Base-by-base conservation (phyloP, 2,113 vertebrate genomes). In the Serinus canaria region DNA sequence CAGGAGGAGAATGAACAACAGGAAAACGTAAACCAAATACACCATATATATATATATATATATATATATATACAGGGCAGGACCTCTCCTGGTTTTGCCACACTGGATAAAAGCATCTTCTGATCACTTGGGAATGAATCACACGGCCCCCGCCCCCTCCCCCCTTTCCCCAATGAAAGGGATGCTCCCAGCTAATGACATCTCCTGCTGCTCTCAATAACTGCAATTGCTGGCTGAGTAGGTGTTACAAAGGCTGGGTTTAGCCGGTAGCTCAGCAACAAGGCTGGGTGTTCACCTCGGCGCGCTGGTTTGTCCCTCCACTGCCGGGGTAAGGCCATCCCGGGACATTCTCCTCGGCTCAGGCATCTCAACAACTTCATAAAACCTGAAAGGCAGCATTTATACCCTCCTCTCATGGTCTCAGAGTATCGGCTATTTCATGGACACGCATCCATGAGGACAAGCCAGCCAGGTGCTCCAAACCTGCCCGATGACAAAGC, bases 151-250 rank as follows among this genome's bases (percentile, higher is more conserved):
- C 2, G 8, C 7, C n/a, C 23, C 31, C 8, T 2, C 33, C 28
- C 49, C 35, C 27, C 68, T 39, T 59, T 46, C 30, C 47, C 13
- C 17, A 60, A 64, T 3, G 76, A 59, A 88, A 87, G 72, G 75
- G 81, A 90, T 90, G 88, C 75, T 88, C 90, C 82, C 67, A 92
- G 12, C 46, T 94, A 80, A 55, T 50, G 79, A 76, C 75, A 89
- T 35, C 76, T 72, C 85, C n/a, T 5, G 58, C 81, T 76, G 72
- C 41, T 76, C 49, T 30, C 30, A 80, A 53, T 78, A 67, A 79
- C 67, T 59, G 55, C 90, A 80, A 7, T 27, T 58, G 90, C 75
- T 58, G 66, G 4, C 44, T 28, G 52, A 90, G 85, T 31, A 8
- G 67, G 85, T n/a, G 78, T 60, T 21, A 7, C 9, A 20, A 10